These are phyloP conservation scores for Pelecanus crispus DNA, from an alignment of 2,113 vertebrate genomes.

Conservation along the genomic window DNA sequence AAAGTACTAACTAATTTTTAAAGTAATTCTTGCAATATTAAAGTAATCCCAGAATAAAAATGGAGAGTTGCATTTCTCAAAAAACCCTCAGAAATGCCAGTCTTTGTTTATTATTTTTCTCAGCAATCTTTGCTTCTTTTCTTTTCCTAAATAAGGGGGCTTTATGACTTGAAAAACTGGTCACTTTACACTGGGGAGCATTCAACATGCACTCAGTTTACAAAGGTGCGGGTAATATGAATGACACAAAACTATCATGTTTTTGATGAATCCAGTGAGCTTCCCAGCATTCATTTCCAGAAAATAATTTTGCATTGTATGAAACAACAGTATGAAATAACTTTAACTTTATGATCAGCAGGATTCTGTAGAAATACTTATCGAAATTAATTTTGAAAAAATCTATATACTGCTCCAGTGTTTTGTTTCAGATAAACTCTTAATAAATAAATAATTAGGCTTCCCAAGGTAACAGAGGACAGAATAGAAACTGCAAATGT, in stretches of 20 bases:
- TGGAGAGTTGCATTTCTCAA: neutral
- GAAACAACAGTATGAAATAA: neutral
- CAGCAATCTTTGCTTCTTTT: neutral
- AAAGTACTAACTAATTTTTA: neutral
- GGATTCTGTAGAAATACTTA: neutral
- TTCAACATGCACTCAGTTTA: neutral
- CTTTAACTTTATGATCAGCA: neutral
- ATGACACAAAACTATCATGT: neutral
- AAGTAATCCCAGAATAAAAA: neutral
- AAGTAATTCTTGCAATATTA: neutral
- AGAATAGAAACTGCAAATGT: neutral
- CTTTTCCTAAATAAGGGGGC: neutral
- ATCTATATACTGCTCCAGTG: neutral
- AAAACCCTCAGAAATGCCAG: neutral
- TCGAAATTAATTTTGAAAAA: neutral
- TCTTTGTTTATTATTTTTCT: neutral
- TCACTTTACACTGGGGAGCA: neutral
- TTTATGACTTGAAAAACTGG: neutral
- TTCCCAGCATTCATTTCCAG: neutral
- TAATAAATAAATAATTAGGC: neutral
- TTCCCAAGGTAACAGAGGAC: neutral
- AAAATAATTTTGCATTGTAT: neutral
- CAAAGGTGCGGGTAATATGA: neutral
- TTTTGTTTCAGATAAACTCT: neutral
- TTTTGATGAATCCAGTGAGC: neutral